These are phyloP conservation scores for Hirundo rustica DNA, from an alignment of 2,797 vertebrate species.

Conservation along the genomic window DNA sequence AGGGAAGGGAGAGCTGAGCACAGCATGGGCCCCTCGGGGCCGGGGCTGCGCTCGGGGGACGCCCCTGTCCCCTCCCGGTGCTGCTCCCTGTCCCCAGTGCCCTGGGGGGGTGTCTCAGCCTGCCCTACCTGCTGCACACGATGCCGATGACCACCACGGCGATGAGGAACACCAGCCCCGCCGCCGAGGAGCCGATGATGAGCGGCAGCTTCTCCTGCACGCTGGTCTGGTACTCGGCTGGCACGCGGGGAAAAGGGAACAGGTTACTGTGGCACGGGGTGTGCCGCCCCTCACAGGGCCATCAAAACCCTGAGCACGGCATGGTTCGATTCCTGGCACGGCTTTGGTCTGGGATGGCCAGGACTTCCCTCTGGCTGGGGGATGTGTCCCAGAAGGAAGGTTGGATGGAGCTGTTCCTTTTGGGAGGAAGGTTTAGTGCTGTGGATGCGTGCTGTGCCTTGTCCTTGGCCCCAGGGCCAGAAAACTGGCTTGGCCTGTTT, in stretches of 20 bases:
- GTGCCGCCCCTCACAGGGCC: no score
- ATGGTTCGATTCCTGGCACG: neutral
- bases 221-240: constrained; percentile 96
- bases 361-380: neutral
- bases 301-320: fast-evolving
- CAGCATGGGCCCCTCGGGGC: no score
- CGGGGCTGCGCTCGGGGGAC: fast-evolving
- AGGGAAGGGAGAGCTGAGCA: constrained; percentile 70
- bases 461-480: neutral
- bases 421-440: neutral
- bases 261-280: neutral
- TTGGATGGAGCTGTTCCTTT: neutral
- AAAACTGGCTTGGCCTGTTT: constrained; percentile 27
- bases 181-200: constrained; percentile 94
- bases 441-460: neutral
- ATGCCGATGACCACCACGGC: constrained; percentile 93
- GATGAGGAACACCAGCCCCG: constrained; percentile 94
- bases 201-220: constrained; percentile 98
- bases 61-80: neutral
- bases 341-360: neutral
- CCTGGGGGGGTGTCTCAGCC: neutral
- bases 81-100: neutral
- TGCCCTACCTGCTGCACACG: constrained; percentile 92
- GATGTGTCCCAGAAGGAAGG: neutral
- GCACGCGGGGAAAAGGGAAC: neutral